Evolutionary conservation across 2,113 vertebrate genomes (phyloP), one percentile per base, ranked within the genome.

Genomic region (Phrynosoma blainvillii): DNA sequence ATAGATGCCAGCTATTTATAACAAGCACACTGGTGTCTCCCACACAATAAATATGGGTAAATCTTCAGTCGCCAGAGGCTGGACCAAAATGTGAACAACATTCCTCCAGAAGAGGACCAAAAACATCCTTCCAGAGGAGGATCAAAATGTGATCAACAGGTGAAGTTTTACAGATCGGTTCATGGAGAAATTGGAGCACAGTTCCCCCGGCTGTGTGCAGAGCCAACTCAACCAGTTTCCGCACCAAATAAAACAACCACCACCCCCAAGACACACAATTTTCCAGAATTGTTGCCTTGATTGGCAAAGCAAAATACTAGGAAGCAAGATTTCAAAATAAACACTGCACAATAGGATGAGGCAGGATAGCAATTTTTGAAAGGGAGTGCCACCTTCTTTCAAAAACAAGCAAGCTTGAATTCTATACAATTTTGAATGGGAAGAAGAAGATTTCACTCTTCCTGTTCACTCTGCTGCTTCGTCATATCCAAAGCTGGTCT

Each of bases 301-400:
- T 66, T 77, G 36, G 80, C 40, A 68, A 52, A 42, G 73, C 71
- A 54, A 88, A 82, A 66, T 36, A 82, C 71, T n/a, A 52, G 79
- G 86, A 88, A 88, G 21, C 56, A 8, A 42, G 79, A n/a, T 83
- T 83, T 83, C 87, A 76, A 82, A 87, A 88, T 68, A 68, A 47
- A 36, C 62, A 76, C 83, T 83, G n/a, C 80, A 66, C 71, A 88
- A 76, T 36, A 83, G 30, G 40, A 77, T 73, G 32, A 68, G n/a
- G 42, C 30, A 54, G 20, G 84, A 14, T 4, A n/a, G 68, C 54
- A 47, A 27, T 83, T 88, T 77, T n/a, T 71, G 14, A 62, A 66
- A 18, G 9, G n/a, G 59, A 75, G 20, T n/a, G 20, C 30, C 40
- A 76, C 9, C 13, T 18, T 25, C 47, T 82, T 66, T 32, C 23